These are phyloP conservation scores for Piscicola geometra DNA, from an alignment of 2,888 invertebrate genomes.

Conservation along the genomic window DNA sequence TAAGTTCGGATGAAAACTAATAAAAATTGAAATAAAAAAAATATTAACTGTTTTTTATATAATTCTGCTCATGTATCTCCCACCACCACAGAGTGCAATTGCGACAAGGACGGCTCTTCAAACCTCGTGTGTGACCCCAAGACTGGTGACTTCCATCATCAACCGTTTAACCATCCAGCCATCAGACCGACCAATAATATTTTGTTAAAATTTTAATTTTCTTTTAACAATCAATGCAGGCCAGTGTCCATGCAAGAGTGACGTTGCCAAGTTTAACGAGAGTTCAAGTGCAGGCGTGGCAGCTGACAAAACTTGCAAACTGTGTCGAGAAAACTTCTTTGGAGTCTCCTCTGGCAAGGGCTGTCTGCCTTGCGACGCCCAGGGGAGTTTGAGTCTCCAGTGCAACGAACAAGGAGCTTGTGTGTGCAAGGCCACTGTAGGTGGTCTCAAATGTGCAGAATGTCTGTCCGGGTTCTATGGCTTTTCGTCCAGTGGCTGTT, in stretches of 20 bases:
- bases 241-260: constrained; percentile 69
- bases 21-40: neutral
- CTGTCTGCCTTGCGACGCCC: constrained; percentile 39
- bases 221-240: constrained; percentile 62
- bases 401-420: constrained; percentile 46
- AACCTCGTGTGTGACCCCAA: constrained; percentile 59
- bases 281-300: neutral
- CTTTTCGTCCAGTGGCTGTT: constrained; percentile 83
- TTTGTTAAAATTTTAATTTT: too few relatives aligned
- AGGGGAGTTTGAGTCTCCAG: constrained; percentile 41
- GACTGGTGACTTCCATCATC: constrained; percentile 49
- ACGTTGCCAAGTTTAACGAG: constrained; percentile 45
- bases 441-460: constrained; percentile 53
- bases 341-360: constrained; percentile 41
- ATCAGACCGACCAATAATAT: too few relatives aligned
- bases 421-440: constrained; percentile 53
- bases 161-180: too few relatives aligned
- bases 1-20: neutral
- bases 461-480: constrained; percentile 54
- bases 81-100: constrained; percentile 70
- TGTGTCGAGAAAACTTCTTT: constrained; percentile 43
- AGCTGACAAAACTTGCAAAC: constrained; percentile 39
- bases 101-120: constrained; percentile 67
- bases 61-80: too few relatives aligned
- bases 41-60: neutral